Percentiles rank a stretch among this genome's conserved stretches.
Conservation (phyloP, 2,888 invertebrate species). For the Keiferia lycopersicella region DNA sequence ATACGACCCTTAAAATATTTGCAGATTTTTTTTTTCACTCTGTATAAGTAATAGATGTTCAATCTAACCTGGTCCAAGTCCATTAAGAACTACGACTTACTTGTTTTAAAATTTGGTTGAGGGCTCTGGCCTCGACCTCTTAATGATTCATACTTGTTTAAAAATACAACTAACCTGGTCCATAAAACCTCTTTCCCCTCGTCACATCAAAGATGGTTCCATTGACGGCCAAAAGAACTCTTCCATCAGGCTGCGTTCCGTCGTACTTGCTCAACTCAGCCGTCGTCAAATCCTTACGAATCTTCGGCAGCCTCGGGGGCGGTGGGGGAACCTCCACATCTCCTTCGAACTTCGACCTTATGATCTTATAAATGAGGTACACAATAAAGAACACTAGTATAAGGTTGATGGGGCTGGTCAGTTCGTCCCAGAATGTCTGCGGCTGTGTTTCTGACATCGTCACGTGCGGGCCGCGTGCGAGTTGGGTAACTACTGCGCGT, state of each 20-base stretch:
- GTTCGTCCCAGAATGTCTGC: slow-evolving; percentile 65
- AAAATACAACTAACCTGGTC: slow-evolving; percentile 94
- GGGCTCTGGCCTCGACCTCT: too few species aligned
- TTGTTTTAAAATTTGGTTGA: too few species aligned
- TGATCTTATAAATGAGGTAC: slow-evolving; percentile 84
- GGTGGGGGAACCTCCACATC: slow-evolving; percentile 53
- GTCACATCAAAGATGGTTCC: slow-evolving; percentile 97
- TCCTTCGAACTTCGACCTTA: slow-evolving; percentile 73
- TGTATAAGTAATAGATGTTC: too few species aligned
- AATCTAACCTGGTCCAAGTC: slow-evolving; percentile 95
- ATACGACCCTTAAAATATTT: too few species aligned
- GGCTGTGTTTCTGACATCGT: slow-evolving; percentile 34
- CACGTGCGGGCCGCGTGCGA: slow-evolving; percentile 25
- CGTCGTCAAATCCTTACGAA: slow-evolving; percentile 94
- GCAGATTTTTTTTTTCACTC: too few species aligned
- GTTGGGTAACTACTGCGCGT: slow-evolving; percentile 29
- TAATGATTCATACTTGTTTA: too few species aligned
- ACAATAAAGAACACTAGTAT: slow-evolving; percentile 64
- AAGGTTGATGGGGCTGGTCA: slow-evolving; percentile 69
- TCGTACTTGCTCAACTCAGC: slow-evolving; percentile 92
- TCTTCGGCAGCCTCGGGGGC: slow-evolving; percentile 85
- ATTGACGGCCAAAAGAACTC: slow-evolving; percentile 95
- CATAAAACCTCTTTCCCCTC: slow-evolving; percentile 93
- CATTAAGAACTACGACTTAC: too few species aligned
- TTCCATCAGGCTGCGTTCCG: slow-evolving; percentile 91